phyloP scores from a whole-genome alignment of 30 jellyfish, hydroid and myxozoan genomes.

The Mastigias papua region DNA sequence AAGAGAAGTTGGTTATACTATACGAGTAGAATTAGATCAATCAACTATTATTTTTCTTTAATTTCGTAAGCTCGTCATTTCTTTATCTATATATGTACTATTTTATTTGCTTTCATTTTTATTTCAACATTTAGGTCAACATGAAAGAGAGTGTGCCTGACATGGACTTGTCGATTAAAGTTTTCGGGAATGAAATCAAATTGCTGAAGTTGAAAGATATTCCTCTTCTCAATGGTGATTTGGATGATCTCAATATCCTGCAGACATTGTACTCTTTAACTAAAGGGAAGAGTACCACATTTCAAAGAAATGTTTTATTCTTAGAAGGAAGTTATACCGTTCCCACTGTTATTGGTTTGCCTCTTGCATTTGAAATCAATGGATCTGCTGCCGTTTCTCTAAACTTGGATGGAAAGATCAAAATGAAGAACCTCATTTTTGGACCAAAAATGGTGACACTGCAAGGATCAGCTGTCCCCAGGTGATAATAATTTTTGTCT shows the following conservation, averaged over 20 bases:
- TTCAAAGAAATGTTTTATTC: slow-evolving; percentile 71
- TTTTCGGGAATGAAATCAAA: slow-evolving; percentile 90
- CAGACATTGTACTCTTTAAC: slow-evolving; percentile 79
- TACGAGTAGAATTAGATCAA: no score
- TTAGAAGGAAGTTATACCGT: slow-evolving; percentile 84
- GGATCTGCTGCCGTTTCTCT: slow-evolving; percentile 87
- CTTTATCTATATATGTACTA: background rate
- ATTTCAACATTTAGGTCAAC: slow-evolving; percentile 68
- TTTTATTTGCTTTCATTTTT: background rate
- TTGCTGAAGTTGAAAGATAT: slow-evolving; percentile 80
- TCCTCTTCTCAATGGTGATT: slow-evolving; percentile 79
- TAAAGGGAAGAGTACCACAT: slow-evolving; percentile 76
- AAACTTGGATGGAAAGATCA: slow-evolving; percentile 77
- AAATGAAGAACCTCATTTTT: slow-evolving; percentile 68
- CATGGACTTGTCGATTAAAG: slow-evolving; percentile 56
- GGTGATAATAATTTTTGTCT: slow-evolving; percentile 33
- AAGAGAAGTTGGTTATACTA: no score
- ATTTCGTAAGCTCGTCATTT: background rate
- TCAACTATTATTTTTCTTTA: no score
- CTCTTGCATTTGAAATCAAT: slow-evolving; percentile 84
- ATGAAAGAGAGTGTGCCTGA: slow-evolving; percentile 87
- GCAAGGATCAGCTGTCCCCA: slow-evolving; percentile 80
- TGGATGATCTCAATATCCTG: slow-evolving; percentile 75
- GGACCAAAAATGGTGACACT: slow-evolving; percentile 83
- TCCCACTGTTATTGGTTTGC: slow-evolving; percentile 92